Percentiles rank a stretch among this genome's conserved stretches.
phyloP scores from a whole-genome alignment of 2,113 vertebrate genomes.

The Takifugu flavidus region DNA sequence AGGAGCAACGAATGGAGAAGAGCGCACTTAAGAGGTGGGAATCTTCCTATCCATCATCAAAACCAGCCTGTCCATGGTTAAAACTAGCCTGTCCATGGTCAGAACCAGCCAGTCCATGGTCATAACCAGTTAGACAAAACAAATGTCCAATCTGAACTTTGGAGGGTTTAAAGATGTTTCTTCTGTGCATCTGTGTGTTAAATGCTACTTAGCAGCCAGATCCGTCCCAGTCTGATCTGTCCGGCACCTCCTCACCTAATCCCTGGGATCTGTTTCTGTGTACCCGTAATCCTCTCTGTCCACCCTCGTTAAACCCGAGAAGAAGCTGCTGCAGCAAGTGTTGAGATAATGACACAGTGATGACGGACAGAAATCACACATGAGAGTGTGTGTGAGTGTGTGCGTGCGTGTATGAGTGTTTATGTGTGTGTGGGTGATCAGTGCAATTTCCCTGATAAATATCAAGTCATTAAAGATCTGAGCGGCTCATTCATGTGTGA shows the following conservation, averaged over 20 bases:
- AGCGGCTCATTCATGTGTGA: too few species aligned
- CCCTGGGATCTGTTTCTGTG: not conserved
- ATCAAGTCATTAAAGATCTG: too few species aligned
- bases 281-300: constrained; percentile 31
- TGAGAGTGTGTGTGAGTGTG: constrained; percentile 1
- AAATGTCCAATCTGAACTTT: too few species aligned
- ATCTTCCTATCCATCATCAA: not conserved
- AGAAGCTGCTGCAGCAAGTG: constrained; percentile 6
- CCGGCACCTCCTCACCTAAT: constrained; percentile 25
- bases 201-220: too few species aligned
- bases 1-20: constrained; percentile 58
- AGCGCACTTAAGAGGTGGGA: constrained; percentile 69
- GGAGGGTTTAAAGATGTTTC: too few species aligned
- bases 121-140: too few species aligned
- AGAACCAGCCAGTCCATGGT: too few species aligned
- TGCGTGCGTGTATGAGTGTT: not conserved
- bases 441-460: too few species aligned
- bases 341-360: constrained; percentile 26
- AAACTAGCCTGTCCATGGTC: too few species aligned
- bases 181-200: too few species aligned
- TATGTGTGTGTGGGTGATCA: not conserved
- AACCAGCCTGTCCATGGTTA: not conserved
- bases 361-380: constrained; percentile 32
- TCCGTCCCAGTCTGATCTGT: constrained; percentile 36
- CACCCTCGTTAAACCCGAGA: constrained; percentile 5